Base-by-base conservation (phyloP, 2,113 vertebrate genomes). In the Menidia beryllina region DNA sequence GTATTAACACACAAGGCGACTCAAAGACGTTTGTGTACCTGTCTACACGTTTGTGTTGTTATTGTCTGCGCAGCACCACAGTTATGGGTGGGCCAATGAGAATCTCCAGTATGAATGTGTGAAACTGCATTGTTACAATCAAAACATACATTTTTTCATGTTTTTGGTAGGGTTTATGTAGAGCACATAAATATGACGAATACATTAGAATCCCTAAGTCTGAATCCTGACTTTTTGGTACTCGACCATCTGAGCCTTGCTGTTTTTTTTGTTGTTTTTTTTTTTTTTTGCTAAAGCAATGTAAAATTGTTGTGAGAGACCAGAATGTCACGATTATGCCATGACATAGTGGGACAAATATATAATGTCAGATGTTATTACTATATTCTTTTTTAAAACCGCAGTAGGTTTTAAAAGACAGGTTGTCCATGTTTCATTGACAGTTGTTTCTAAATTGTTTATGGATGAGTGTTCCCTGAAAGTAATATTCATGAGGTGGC, bases 71-170 rank as follows among this genome's bases (percentile, higher is more conserved):
- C 72, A 56, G 67, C 72, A 79, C 77, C 34, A 48, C 61, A 52
- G 30, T 43, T 11, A 73, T 50, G 53, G 53, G 72, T 50, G 67
- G 84, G 70, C 72, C 73, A 67, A 67, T 66, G 56, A 41, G 50
- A 50, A 58, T 7, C 23, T 41, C 11, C 61, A 52, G 57, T 62
- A 72, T 82, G 72, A 72, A 86, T 77, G 71, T 82, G 76, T 60
- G 41, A 47, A 83, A 86, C 77, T 77, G 88, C 90, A 86, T 69
- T 86, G 82, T 76, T 86, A 88, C 86, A 84, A 88, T 89, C 81
- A 88, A 69, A 72, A 79, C 23, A 54, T 45, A 61, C 80, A 77
- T 83, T 77, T 84, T 89, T 79, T 80, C 83, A 70, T 72, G 72
- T 77, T 87, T 86, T 63, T 39, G 57, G 79, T 91, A 84, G 86